Base-by-base conservation (phyloP, 2,113 vertebrate species). In the Elephas maximus region DNA sequence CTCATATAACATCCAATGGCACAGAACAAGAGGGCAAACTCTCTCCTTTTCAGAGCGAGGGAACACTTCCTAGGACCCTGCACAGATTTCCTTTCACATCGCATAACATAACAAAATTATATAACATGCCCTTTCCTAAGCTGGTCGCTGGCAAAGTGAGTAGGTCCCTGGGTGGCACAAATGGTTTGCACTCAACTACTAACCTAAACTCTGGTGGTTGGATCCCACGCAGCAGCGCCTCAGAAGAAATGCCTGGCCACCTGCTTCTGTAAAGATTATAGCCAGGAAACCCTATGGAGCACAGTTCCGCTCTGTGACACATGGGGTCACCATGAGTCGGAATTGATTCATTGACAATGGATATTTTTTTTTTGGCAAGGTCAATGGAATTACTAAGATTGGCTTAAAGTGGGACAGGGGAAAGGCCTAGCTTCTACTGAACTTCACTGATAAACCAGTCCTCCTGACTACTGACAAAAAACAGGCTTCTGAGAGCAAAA, bases 31-130 rank as follows among this genome's bases (percentile, higher is more conserved):
- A 78, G 30, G 21, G 11, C 30, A 84, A 77, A 80, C 21, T 33
- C 37, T 90, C 57, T 20, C 28, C 60, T 96, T 96, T 84, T 90
- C 71, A 84, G 57, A 95, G 62, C 63, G 67, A 83, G 67, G 51
- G 77, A 91, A 5, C n/a, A 1, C 48, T 90, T 87, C 24, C 69
- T 48, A 74, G 26, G 45, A 65, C 30, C 17, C 62, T 63, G 1
- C 2, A 20, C 44, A 76, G 67, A 37, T 91, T 88, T 88, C 37
- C 73, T 37, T 91, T 84, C n/a, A 82, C 53, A 44, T 57, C 11
- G 80, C 18, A 83, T 20, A 84, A 63, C 28, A 26, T 41, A 80
- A 45, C 21, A 86, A 79, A 87, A 85, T 30, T 51, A 57, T 8
- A 41, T 41, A 51, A 41, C 14, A 60, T 33, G 12, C 11, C 45